Evolutionary conservation across 1,140 invertebrate genomes (phyloP), one percentile per base, ranked within the genome.

Genomic region (Magallana gigas): DNA sequence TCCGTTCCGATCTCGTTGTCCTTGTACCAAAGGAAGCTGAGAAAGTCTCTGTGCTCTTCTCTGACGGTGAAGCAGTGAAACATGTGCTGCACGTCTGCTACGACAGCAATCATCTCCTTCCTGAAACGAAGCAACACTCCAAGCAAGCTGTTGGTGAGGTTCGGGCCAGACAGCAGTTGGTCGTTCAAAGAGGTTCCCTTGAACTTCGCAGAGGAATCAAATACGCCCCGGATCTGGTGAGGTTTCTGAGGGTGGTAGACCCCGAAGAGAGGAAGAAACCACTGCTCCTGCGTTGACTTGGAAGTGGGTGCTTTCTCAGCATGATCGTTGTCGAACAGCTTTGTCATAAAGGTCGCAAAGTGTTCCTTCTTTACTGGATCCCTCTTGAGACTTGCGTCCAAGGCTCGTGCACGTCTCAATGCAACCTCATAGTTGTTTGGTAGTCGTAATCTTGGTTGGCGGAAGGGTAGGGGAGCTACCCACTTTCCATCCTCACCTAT

Each of bases 201-300:
- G 23, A 23, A 23, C 23, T 23, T 23, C 23, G 23, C 23, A 23
- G 23, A 23, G 23, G 23, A 23, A 23, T 23, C 82, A 85, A 87
- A 88, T 3, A 90, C 83, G n/a, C 36, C 60, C 8, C 87, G 48
- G 8, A 88, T 84, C 83, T 87, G 18, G 5, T 71, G 57, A 3
- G 6, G 71, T 4, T 88, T 82, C 58, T 85, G 58, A 8, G 84
- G 56, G 58, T 85, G 68, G 18, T 85, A 88, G 9, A 88, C 87
- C 14, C 87, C 87, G 76, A 88, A 88, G 7, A 84, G 60, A 3
- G 83, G 87, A 1, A 88, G n/a, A 80, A 80, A 88, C 87, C 87
- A 88, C 7, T 18, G 0, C 80, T 84, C 87, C 60, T 88, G 56
- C 8, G 29, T 68, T 14, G n/a, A n/a, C 48, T 85, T 16, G 3